A percentile compares a stretch with the other conserved stretches of the same genome.
phyloP scores from a whole-genome alignment of 2,888 invertebrate genomes.

The Creontiades dilutus region DNA sequence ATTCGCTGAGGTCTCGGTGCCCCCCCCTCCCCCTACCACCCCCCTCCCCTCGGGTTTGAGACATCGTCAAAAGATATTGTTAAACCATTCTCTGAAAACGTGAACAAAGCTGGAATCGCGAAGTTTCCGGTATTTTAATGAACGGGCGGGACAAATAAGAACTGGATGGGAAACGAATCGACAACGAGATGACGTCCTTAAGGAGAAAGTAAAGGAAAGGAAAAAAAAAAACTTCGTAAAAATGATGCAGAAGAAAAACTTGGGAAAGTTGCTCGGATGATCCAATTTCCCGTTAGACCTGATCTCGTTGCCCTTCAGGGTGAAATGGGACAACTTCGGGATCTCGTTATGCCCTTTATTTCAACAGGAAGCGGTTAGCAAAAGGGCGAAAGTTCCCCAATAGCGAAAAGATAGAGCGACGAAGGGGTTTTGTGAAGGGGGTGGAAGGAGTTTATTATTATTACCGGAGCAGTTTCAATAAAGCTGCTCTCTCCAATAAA shows the following conservation, averaged over 20 bases:
- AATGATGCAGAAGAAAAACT: conserved; percentile 8
- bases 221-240: neutral
- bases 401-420: conserved; percentile 26
- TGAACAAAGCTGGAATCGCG: no score
- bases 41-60: no score
- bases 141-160: no score
- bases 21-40: no score
- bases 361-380: conserved; percentile 39
- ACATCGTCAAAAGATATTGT: no score
- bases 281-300: conserved; percentile 32
- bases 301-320: conserved; percentile 14
- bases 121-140: no score
- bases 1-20: no score
- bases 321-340: conserved; percentile 38
- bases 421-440: neutral
- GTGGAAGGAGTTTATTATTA: neutral
- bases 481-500: conserved; percentile 14
- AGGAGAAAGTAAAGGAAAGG: neutral
- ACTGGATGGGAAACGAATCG: neutral
- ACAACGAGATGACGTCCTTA: neutral
- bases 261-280: conserved; percentile 21
- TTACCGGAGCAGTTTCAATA: conserved; percentile 32
- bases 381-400: conserved; percentile 28
- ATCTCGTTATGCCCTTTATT: conserved; percentile 36
- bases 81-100: no score